Base-by-base conservation (phyloP, 2,888 invertebrate genomes). In the Phalera bucephala region DNA sequence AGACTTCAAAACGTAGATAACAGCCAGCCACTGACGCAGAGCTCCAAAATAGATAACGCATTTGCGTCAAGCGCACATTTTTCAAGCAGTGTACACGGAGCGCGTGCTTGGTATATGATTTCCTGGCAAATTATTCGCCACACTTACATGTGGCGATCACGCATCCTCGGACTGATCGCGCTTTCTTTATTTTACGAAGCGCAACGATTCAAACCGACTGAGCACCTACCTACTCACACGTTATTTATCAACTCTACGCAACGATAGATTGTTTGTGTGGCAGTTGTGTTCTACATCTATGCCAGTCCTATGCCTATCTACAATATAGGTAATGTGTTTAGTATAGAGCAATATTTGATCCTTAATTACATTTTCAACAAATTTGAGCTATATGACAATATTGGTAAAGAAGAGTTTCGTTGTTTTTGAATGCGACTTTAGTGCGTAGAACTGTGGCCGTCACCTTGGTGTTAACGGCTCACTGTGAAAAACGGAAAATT, bases 11-110 rank as follows among this genome's bases (percentile, higher is more conserved):
- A 67, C 70, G 66, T 72, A 83, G 86, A 84, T 87, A 87, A 83
- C 76, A 74, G 52, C 60, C 63, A 69, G 62, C 70, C 66, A 74
- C 72, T 89, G 88, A 89, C 88, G 88, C 83, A 86, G 74, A 80
- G 72, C 72, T 84, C 85, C 82, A 80, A 88, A 89, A 88, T 88
- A 89, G 88, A 89, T 86, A 88, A 89, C 84, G 82, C 83, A 83
- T 87, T 88, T 89, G 87, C 89, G 89, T 89, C 89, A 88, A 86
- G 81, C 78, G 79, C 66, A 77, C 75, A 84, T 87, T 89, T 88
- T 87, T 88, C 78, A 77, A 79, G 72, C 80, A 74, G 68, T 73
- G 79, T 80, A 83, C 80, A 80, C 81, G 71, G 70, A 77, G 65
- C 79, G 77, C 78, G 74, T 75, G 77, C 81, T 72, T 71, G 72